Evolutionary conservation across 2,888 invertebrate species (phyloP), one percentile per base, ranked within the genome.

Genomic region (Opisthograptis luteolata): DNA sequence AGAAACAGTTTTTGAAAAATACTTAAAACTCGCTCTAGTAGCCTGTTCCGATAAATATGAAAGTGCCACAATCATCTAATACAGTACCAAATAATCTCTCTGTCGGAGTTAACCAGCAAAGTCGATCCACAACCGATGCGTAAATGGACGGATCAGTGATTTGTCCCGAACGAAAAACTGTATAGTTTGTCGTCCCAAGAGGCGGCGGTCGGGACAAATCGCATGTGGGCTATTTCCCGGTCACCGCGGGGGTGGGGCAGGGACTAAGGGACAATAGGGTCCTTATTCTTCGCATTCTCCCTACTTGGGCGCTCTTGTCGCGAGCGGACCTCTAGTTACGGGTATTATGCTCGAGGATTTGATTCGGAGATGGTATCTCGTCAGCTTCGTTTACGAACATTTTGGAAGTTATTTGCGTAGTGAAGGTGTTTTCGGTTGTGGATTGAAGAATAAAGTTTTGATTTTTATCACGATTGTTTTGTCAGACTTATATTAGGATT

Each of bases 321-420:
- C 42, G 42, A 50, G 37, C 19, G 35, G 43, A 47, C 54, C 55
- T 48, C 56, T 51, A 60, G 60, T 60, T 50, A 53, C 50, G 48
- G 28, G 58, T 32, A 57, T 58, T 57, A 58, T 59, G 42, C 37
- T 56, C 55, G 37, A 55, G 54, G 50, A 46, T 53, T 48, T 51
- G 52, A 61, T 56, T 54, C 50, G 37, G 40, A 56, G 58, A 56
- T 52, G 49, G 32, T 47, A 61, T 56, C 60, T 48, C 44, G 51
- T 55, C 35, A 36, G 55, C 47, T 58, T 56, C 60, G 52, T 56
- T 58, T 56, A 45, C 48, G 52, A 55, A 54, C 55, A 60, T 60
- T 58, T 55, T 58, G 41, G 25, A 14, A 41, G 35, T 48, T 34
- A 54, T 58, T 51, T 51, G 46, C 34, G 41, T 51, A 41, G n/a